phyloP scores from a whole-genome alignment of 2,888 invertebrate species.

The Spatulosminthurus flaviceps region DNA sequence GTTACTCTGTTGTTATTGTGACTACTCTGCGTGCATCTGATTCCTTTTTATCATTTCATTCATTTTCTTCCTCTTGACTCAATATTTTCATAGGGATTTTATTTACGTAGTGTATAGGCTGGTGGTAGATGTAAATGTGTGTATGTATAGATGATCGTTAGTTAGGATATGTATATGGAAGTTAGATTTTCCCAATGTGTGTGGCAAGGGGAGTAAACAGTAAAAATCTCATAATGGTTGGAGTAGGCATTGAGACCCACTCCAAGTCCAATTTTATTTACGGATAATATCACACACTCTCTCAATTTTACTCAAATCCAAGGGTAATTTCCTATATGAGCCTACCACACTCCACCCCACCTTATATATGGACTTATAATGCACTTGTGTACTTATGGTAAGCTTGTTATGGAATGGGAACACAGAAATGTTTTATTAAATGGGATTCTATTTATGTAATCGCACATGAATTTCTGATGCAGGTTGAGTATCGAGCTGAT shows the following conservation, averaged over 20 bases:
- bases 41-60: too few species aligned
- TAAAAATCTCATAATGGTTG: slow-evolving; percentile 12
- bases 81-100: not conserved
- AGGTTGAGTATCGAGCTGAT: slow-evolving; percentile 94
- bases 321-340: too few species aligned
- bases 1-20: not conserved
- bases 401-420: not conserved
- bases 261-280: not conserved
- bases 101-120: not conserved
- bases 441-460: slow-evolving; percentile 20
- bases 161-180: not conserved
- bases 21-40: too few species aligned
- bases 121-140: not conserved
- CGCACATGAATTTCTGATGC: slow-evolving; percentile 59
- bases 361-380: not conserved
- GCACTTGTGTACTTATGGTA: not conserved
- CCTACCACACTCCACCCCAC: too few species aligned
- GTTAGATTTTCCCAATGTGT: not conserved
- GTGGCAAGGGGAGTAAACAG: not conserved
- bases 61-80: not conserved
- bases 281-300: not conserved
- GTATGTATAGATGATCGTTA: too few species aligned
- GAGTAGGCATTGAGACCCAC: not conserved
- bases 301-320: too few species aligned
- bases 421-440: not conserved